Base-by-base conservation (phyloP, 30 jellyfish, hydroid and myxozoan genomes). In the Pelagia noctiluca region DNA sequence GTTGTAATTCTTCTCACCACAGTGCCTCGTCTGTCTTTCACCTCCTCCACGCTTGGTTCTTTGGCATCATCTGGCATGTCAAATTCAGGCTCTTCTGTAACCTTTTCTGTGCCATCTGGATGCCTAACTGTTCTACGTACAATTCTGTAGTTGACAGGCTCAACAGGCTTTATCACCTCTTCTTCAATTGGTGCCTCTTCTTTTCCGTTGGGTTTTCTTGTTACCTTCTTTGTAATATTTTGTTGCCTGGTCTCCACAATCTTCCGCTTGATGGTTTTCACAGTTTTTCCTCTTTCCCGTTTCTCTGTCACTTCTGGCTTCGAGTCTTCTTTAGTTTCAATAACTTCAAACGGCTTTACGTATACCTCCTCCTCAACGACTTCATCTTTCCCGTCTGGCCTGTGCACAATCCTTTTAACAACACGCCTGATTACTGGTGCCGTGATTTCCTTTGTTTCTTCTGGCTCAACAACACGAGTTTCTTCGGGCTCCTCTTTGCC, bases 301-400 rank as follows among this genome's bases (percentile, higher is more conserved):
- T 54, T 70, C 71, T 83, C 93, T 29, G 32, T 61, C 18, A 83
- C 88, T 19, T 83, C 93, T 3, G 93, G 93, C 42, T 83, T 81
- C 49, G 93, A 83, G 13, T 70, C 93, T 52, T 69, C 93, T 12
- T 52, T 75, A 2, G 87, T 75, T 28, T 52, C 75, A 25, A n/a
- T 71, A 1, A 75, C 78, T 50, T 75, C 87, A 30, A 75, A 28
- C 12, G 87, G 87, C 62, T 7, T 75, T 63, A 75, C 87, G 0
- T 54, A 5, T 11, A 30, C 83, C 69, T 74, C 84, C 54, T 87
- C 96, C 69, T 87, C 95, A n/a, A 87, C 96, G 30, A 81, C 96
- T 35, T 49, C 71, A 34, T 90, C 78, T 7, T 80, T 46, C 21
- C 96, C 96, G 53, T 87, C 96, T 0, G 95, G 96, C 13, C 63